Base-by-base conservation (phyloP, 2,113 vertebrate genomes). In the Suncus etruscus region DNA sequence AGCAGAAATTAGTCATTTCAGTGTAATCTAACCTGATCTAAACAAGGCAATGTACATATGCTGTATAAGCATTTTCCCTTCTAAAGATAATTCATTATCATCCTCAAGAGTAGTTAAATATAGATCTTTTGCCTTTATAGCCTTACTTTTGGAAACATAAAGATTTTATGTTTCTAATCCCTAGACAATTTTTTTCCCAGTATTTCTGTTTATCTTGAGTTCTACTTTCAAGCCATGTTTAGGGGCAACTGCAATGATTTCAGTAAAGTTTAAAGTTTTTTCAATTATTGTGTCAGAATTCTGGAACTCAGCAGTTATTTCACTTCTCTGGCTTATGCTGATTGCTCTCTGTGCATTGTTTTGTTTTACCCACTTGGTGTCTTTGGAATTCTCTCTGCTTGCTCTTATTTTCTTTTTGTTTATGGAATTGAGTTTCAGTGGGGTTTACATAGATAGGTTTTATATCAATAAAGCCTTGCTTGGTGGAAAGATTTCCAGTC, bases 51-150 rank as follows among this genome's bases (percentile, higher is more conserved):
- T 25, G 47, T 27, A 16, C 78, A 91, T 89, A 93, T 73, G 75
- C 73, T n/a, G n/a, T 45, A 32, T 27, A 78, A 50, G 81, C 45
- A 50, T 93, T 94, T 39, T 89, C 70, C 89, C 74, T 89, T 78
- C 66, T 93, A 78, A 95, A 94, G 95, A 79, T 91, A 93, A 50
- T 83, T 91, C 81, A 91, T 93, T 82, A 63, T 58, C 45, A 91
- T 89, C 65, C 70, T 51, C 25, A 75, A 78, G 32, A 93, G 82
- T 31, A 76, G 89, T 93, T 95, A 94, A 88, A 95, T 87, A 94
- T 75, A 95, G 90, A 91, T 94, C 93, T 95, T 95, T 93, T 90
- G 72, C 51, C 94, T 96, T 95, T 96, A 95, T 94, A 76, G 68
- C 69, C 76, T 76, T 92, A 90, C 91, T 91, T 95, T 95, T 70